Percentiles rank a stretch among this genome's conserved stretches.
Evolutionary conservation across 2,113 vertebrate genomes (phyloP).

Genomic region (Oncorhynchus masou): DNA sequence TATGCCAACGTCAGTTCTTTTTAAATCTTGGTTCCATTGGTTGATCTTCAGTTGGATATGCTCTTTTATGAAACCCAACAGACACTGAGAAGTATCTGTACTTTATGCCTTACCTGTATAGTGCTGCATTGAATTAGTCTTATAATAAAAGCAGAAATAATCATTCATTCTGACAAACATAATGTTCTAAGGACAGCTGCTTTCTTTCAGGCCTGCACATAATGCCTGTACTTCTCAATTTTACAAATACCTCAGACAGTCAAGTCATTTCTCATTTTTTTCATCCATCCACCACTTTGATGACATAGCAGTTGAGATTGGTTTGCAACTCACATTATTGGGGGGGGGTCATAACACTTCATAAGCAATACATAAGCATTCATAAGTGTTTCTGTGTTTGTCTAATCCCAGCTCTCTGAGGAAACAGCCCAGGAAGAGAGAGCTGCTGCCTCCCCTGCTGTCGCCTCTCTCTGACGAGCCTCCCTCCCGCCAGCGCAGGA

Average conservation of each 20-base stretch:
- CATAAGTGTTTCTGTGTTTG: not conserved
- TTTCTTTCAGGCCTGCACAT: not conserved
- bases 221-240: not conserved
- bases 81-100: no score
- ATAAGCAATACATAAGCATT: not conserved
- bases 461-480: slow-evolving; percentile 87
- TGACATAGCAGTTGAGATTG: not conserved
- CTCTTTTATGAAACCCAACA: not conserved
- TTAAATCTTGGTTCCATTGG: no score
- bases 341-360: no score
- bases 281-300: not conserved
- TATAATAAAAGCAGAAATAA: not conserved
- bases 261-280: not conserved
- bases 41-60: no score
- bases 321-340: not conserved
- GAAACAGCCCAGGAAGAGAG: slow-evolving; percentile 81
- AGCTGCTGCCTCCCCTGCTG: slow-evolving; percentile 85
- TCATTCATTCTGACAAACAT: not conserved
- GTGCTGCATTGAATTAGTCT: no score
- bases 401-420: slow-evolving; percentile 68
- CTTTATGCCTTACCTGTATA: no score
- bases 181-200: not conserved
- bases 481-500: slow-evolving; percentile 66
- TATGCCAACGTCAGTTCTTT: no score
- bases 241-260: not conserved